These are phyloP conservation scores for Acronicta leporina DNA, from an alignment of 2,888 invertebrate genomes.

Conservation along the genomic window DNA sequence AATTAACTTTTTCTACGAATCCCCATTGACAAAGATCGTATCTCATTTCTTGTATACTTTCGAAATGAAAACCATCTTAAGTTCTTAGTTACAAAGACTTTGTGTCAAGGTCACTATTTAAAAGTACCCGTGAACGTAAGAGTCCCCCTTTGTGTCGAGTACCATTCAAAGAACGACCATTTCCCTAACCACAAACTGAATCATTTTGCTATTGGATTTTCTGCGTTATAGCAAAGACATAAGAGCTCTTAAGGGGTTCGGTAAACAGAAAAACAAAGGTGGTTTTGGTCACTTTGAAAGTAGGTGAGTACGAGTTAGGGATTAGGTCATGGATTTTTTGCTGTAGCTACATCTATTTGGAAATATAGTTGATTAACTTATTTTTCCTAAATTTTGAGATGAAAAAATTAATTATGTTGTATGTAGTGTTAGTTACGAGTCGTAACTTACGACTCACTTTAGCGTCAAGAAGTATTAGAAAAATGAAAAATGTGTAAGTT, in stretches of 20 bases:
- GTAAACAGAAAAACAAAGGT: constrained; percentile 10
- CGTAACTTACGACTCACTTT: too few species aligned
- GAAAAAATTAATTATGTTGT: too few species aligned
- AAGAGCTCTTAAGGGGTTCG: constrained; percentile 12
- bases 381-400: background rate
- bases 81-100: constrained; percentile 47
- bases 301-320: constrained; percentile 48
- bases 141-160: constrained; percentile 54
- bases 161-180: constrained; percentile 53
- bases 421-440: too few species aligned
- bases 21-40: constrained; percentile 37
- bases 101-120: constrained; percentile 57
- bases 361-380: background rate
- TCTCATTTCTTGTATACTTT: constrained; percentile 36
- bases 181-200: constrained; percentile 35
- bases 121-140: constrained; percentile 53
- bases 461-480: too few species aligned
- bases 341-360: constrained; percentile 20
- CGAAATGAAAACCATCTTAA: constrained; percentile 54
- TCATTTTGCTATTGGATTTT: constrained; percentile 17
- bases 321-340: constrained; percentile 47
- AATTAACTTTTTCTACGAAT: constrained; percentile 15
- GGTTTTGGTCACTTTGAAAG: constrained; percentile 50
- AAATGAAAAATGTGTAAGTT: too few species aligned
- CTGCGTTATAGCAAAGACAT: constrained; percentile 8